A percentile compares a stretch with the other conserved stretches of the same genome.
Conservation (phyloP, 1,140 invertebrate species). For the Eupristina koningsbergeri region DNA sequence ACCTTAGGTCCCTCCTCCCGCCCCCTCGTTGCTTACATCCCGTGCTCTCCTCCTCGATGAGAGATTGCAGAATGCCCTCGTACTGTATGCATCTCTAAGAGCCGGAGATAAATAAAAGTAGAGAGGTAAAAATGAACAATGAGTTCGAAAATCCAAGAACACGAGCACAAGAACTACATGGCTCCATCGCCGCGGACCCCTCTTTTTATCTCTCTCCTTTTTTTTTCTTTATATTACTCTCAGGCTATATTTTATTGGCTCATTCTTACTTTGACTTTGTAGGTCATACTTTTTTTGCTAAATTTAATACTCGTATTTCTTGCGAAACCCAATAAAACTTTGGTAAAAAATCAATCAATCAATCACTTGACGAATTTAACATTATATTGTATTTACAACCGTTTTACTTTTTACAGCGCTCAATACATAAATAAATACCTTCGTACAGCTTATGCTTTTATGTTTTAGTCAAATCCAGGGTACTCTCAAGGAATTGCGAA, state of each 20-base stretch:
- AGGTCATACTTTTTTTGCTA: neutral
- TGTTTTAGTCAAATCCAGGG: too few relatives aligned
- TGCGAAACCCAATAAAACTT: neutral
- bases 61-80: constrained; percentile 18
- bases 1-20: neutral
- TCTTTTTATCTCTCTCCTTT: neutral
- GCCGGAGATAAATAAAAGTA: constrained; percentile 37
- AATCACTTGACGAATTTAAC: neutral
- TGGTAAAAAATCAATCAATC: neutral
- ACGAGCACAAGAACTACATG: constrained; percentile 31
- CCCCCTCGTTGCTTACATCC: too few relatives aligned
- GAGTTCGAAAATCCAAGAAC: neutral
- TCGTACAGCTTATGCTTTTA: neutral
- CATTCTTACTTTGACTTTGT: neutral
- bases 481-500: too few relatives aligned
- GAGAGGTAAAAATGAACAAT: constrained; percentile 31
- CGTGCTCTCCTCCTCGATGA: constrained; percentile 29
- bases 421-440: neutral
- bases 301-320: neutral
- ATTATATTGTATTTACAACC: too few relatives aligned
- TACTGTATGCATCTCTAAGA: neutral
- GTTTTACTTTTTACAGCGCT: neutral
- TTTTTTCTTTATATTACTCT: neutral
- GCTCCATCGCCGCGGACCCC: constrained; percentile 7
- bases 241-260: neutral